Evolutionary conservation across 1,140 invertebrate species (phyloP), one percentile per base, ranked within the genome.

Genomic region (Drosophila carrolli): DNA sequence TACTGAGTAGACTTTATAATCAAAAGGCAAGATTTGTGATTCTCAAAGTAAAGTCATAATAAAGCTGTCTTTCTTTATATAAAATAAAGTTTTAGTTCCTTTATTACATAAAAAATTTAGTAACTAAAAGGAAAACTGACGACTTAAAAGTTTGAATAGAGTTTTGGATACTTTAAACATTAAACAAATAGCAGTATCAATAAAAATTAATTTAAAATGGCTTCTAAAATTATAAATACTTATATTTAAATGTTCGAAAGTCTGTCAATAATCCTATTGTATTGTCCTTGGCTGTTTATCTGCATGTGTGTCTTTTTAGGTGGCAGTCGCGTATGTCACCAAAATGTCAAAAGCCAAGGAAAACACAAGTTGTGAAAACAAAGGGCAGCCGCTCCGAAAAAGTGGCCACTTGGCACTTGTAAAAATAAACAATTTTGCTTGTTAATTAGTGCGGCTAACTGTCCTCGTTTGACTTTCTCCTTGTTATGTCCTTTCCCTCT

Each of bases 331-430:
- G 71, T 78, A 79, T 83, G 84, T 88, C 83, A 88, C 76, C 80
- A 75, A 60, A 85, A 74, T 72, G 80, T 83, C 80, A 83, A 75
- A 62, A 61, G 71, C 65, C 54, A 57, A 54, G 47, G 56, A 66
- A 71, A 78, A 88, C 79, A 88, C 83, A 89, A 88, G 84, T 88
- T 88, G 79, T 79, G 73, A 89, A 88, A 88, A 88, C 83, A 88
- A 80, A 86, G 57, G 51, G 46, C 78, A 68, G 79, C 70, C 78
- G 80, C 58, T 61, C 44, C 27, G 41, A 14, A 37, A 41, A 75
- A 77, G 54, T 61, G 77, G 59, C 75, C 80, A 79, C 76, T 75
- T 81, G 78, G 66, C 81, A 85, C 81, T 86, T 86, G 83, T 83
- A 80, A 83, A 80, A 88, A 88, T 86, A 86, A 86, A 86, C 73